Evolutionary conservation across 2,797 vertebrate genomes (phyloP).

Genomic region (Ctenopoma kingsleyae): DNA sequence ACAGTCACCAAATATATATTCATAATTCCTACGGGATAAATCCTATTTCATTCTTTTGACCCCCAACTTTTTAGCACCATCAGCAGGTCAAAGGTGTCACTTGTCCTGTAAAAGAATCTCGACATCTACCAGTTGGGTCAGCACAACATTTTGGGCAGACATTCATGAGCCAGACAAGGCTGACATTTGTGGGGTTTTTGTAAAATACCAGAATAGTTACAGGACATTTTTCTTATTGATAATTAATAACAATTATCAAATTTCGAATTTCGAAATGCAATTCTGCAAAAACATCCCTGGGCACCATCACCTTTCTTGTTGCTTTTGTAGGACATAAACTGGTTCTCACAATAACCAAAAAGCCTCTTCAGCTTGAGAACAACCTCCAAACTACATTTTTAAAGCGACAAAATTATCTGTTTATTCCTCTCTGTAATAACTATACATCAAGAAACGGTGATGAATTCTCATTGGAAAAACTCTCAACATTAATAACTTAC

Average conservation of each 20-base stretch:
- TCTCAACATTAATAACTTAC: conserved; percentile 78
- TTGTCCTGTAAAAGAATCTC: background rate
- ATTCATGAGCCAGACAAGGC: background rate
- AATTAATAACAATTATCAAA: no score
- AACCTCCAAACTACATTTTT: conserved; percentile 32
- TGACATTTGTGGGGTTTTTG: background rate
- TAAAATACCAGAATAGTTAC: background rate
- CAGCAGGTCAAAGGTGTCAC: background rate
- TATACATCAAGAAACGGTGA: conserved; percentile 57
- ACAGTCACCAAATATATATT: background rate
- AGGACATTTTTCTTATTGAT: no score
- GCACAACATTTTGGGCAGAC: background rate
- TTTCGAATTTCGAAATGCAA: no score
- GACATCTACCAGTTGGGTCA: no score
- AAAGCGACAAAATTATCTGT: conserved; percentile 43
- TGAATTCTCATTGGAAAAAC: conserved; percentile 61
- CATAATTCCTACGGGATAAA: background rate
- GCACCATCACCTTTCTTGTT: conserved; percentile 25
- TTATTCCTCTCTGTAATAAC: conserved; percentile 39
- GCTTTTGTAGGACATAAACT: conserved; percentile 37
- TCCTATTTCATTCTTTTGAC: background rate
- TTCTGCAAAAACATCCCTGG: conserved; percentile 8
- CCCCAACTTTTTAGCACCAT: background rate
- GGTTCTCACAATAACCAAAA: conserved; percentile 9
- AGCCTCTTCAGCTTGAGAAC: conserved; percentile 38